A percentile compares a stretch with the other conserved stretches of the same genome.
These are phyloP conservation scores for Erpobdella octoculata DNA, from an alignment of 2,888 invertebrate genomes.

Conservation along the genomic window DNA sequence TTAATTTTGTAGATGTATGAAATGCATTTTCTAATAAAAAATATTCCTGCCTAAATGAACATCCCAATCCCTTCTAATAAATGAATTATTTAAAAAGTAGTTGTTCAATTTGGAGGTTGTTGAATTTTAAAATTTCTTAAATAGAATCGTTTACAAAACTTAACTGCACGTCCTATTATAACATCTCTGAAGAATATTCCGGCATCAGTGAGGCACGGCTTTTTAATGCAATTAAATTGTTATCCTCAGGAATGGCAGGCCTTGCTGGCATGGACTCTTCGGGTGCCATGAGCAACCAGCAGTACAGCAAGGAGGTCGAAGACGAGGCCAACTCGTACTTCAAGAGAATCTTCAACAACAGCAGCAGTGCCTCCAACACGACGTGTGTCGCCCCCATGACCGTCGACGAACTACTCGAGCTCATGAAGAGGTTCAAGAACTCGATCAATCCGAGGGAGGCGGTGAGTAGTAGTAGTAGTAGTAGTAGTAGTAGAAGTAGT, in stretches of 20 bases:
- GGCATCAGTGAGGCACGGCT: too few species aligned
- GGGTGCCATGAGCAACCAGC: neutral
- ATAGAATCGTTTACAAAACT: too few species aligned
- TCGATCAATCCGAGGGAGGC: constrained; percentile 31
- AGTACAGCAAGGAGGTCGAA: constrained; percentile 86
- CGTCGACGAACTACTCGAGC: constrained; percentile 72
- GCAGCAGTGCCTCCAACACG: neutral
- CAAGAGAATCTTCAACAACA: constrained; percentile 82
- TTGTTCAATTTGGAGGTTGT: neutral
- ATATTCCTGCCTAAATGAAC: too few species aligned
- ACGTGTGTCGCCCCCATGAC: constrained; percentile 57
- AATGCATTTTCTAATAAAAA: too few species aligned
- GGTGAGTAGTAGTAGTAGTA: constrained; percentile 13
- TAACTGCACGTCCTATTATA: too few species aligned
- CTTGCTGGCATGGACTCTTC: neutral
- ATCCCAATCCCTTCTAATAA: too few species aligned
- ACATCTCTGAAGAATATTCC: too few species aligned
- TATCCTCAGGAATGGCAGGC: neutral
- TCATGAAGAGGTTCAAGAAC: constrained; percentile 85
- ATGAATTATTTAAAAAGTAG: neutral
- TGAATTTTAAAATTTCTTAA: too few species aligned
- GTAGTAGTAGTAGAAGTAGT: too few species aligned
- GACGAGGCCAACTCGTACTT: constrained; percentile 98
- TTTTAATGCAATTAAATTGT: too few species aligned
- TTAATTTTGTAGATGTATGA: neutral